These are phyloP conservation scores for Hirudo medicinalis DNA, from an alignment of 1,140 invertebrate genomes.

Conservation along the genomic window DNA sequence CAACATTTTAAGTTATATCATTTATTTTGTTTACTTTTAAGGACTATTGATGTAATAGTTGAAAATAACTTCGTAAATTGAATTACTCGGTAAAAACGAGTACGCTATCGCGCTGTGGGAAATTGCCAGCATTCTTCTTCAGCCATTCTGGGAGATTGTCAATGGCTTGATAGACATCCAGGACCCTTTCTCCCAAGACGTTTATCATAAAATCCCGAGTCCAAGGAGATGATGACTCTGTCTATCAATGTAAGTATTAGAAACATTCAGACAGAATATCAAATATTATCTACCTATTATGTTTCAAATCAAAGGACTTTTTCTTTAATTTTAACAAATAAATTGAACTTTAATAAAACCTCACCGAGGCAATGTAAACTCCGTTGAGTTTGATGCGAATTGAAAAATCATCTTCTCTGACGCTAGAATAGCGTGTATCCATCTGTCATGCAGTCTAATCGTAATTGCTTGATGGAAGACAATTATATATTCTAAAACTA, in stretches of 20 bases:
- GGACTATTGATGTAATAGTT: no score
- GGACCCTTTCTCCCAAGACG: neutral
- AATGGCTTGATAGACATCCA: neutral
- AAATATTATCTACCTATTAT: no score
- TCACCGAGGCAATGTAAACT: slow-evolving; percentile 10
- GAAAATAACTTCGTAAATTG: neutral
- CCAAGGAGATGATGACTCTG: no score
- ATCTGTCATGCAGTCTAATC: slow-evolving; percentile 5
- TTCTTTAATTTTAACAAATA: no score
- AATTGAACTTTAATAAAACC: neutral
- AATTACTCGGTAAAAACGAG: slow-evolving; percentile 2
- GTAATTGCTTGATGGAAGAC: neutral
- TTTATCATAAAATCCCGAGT: neutral
- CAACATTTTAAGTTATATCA: no score
- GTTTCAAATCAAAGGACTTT: no score
- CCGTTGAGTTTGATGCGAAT: slow-evolving; percentile 5
- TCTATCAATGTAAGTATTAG: no score
- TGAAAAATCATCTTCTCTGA: slow-evolving; percentile 4
- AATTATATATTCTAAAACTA: neutral
- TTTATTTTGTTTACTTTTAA: no score
- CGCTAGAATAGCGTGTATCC: slow-evolving; percentile 11
- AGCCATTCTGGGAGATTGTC: neutral
- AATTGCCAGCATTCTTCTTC: neutral
- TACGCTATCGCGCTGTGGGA: neutral
- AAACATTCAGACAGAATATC: no score